Evolutionary conservation across 2,113 vertebrate genomes (phyloP).

Genomic region (Gnathonemus longibarbis): DNA sequence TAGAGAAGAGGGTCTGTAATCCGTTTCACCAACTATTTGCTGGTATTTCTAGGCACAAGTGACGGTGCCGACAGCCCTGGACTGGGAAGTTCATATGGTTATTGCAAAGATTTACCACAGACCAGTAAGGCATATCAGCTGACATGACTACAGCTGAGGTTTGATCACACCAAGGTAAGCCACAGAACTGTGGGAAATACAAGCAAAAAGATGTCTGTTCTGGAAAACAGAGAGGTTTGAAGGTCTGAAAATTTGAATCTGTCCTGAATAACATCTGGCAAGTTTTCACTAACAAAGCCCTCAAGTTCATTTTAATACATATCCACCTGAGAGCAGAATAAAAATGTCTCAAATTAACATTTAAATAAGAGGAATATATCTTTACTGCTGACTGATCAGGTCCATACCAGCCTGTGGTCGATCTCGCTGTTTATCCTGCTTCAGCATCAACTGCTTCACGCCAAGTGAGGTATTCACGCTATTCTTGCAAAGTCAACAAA

Average conservation of each 20-base stretch:
- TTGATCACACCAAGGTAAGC: constrained; percentile 43
- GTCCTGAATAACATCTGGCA: not conserved
- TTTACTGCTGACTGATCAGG: not conserved
- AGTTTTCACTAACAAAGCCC: not conserved
- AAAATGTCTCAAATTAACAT: not conserved
- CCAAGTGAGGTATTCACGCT: not conserved
- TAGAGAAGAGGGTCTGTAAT: not conserved
- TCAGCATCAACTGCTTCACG: not conserved
- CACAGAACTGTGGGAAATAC: constrained; percentile 31
- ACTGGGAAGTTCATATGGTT: not conserved
- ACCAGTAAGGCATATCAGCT: not conserved
- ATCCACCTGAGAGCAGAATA: not conserved
- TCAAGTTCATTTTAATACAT: not conserved
- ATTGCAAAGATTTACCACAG: not conserved
- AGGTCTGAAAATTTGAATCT: not conserved
- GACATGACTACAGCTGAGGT: not conserved
- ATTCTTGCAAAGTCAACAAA: not conserved
- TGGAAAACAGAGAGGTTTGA: constrained; percentile 42
- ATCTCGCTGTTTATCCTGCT: not conserved
- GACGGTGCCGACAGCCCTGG: not conserved
- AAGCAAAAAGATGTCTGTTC: constrained; percentile 61
- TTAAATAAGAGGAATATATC: not conserved
- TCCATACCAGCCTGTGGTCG: not conserved
- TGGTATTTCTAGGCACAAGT: not conserved
- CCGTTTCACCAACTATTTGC: not conserved